Percentiles rank a stretch among this genome's conserved stretches.
phyloP scores from a whole-genome alignment of 2,888 invertebrate species.

The Lasioglossum figueresi region DNA sequence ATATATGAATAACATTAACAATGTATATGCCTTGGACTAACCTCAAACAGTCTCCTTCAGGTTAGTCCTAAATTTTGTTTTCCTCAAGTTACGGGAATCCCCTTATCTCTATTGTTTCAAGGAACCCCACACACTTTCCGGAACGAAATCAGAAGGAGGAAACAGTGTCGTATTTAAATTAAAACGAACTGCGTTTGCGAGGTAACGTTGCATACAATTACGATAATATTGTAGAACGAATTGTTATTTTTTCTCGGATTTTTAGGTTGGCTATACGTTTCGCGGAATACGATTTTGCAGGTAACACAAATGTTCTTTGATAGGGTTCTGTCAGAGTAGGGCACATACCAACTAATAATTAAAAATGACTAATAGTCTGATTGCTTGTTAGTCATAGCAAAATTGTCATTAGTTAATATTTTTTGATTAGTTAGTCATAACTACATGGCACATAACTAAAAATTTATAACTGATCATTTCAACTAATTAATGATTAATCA shows the following conservation, averaged over 20 bases:
- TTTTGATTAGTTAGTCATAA: too few species aligned
- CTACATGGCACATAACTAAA: too few species aligned
- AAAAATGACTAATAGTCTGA: too few species aligned
- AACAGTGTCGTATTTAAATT: neutral
- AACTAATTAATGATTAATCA: too few species aligned
- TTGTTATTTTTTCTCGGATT: neutral
- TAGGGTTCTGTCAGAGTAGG: too few species aligned
- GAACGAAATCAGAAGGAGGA: neutral
- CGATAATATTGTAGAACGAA: neutral
- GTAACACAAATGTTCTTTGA: neutral
- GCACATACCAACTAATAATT: too few species aligned
- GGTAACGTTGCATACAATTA: neutral
- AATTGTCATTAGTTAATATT: too few species aligned
- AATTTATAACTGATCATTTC: too few species aligned
- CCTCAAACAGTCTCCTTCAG: neutral
- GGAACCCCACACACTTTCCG: neutral
- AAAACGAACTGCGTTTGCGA: neutral
- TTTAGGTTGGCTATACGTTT: neutral
- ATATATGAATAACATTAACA: neutral
- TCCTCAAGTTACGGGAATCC: neutral
- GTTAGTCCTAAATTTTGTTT: neutral
- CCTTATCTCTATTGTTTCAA: neutral
- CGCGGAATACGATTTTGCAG: neutral
- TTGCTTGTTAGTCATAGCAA: too few species aligned
- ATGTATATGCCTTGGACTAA: neutral